Evolutionary conservation across 2,113 vertebrate species (phyloP).

Genomic region (Tyto alba): DNA sequence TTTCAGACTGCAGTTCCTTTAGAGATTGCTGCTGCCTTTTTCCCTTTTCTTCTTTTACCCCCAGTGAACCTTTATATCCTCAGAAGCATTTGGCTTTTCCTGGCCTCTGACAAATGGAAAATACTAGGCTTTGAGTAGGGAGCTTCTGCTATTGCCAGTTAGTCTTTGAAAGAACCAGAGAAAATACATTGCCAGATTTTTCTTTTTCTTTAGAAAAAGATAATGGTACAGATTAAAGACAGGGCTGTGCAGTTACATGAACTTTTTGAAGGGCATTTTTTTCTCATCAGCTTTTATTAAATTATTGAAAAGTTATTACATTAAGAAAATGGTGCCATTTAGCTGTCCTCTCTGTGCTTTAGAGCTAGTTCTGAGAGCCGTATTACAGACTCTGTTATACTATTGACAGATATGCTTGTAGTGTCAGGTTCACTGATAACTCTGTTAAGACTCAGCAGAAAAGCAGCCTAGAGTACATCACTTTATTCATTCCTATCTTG

Average conservation of each 20-base stretch:
- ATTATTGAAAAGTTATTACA: slow-evolving; percentile 16
- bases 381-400: background rate
- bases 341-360: background rate
- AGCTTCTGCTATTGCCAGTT: background rate
- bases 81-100: slow-evolving; percentile 6
- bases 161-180: background rate
- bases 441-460: background rate
- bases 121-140: background rate
- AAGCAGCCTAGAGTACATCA: background rate
- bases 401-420: background rate
- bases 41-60: background rate
- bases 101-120: slow-evolving; percentile 15
- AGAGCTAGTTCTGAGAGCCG: background rate
- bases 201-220: background rate
- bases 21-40: background rate
- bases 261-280: background rate
- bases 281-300: background rate
- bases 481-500: background rate
- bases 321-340: background rate
- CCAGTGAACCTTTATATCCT: background rate
- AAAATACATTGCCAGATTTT: background rate
- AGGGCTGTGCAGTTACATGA: background rate
- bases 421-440: background rate
- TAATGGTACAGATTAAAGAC: background rate
- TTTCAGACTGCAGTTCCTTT: background rate